These are phyloP conservation scores for Gyrodactylus bullatarudis DNA, from an alignment of 1,140 invertebrate genomes.

Conservation along the genomic window DNA sequence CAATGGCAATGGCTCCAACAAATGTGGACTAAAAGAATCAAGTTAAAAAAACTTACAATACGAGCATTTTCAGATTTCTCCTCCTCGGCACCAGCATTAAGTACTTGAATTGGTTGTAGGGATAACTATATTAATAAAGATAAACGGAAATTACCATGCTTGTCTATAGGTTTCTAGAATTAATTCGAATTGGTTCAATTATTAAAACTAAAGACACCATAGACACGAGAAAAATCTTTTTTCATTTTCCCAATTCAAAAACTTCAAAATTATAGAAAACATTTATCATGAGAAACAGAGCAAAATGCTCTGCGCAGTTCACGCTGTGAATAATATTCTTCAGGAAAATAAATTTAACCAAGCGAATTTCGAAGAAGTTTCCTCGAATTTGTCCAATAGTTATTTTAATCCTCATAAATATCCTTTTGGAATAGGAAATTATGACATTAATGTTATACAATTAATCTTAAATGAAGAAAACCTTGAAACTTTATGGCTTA, in stretches of 20 bases:
- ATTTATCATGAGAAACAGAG: background rate
- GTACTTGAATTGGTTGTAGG: slow-evolving; percentile 59
- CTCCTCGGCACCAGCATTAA: slow-evolving; percentile 75
- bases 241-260: no score
- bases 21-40: slow-evolving; percentile 37
- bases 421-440: background rate
- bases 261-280: background rate
- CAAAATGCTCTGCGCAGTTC: background rate
- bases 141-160: background rate
- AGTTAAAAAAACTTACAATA: slow-evolving; percentile 21
- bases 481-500: background rate
- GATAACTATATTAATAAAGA: slow-evolving; percentile 9
- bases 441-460: background rate
- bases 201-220: no score
- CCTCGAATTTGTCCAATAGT: background rate
- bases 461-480: background rate
- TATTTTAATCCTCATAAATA: background rate
- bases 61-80: slow-evolving; percentile 78
- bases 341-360: background rate
- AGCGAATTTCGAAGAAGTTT: background rate
- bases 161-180: no score
- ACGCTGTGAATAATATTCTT: background rate
- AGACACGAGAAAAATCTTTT: no score
- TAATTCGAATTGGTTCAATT: background rate
- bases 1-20: slow-evolving; percentile 84